Evolutionary conservation across 2,113 vertebrate genomes (phyloP).

Genomic region (Oncorhynchus masou): DNA sequence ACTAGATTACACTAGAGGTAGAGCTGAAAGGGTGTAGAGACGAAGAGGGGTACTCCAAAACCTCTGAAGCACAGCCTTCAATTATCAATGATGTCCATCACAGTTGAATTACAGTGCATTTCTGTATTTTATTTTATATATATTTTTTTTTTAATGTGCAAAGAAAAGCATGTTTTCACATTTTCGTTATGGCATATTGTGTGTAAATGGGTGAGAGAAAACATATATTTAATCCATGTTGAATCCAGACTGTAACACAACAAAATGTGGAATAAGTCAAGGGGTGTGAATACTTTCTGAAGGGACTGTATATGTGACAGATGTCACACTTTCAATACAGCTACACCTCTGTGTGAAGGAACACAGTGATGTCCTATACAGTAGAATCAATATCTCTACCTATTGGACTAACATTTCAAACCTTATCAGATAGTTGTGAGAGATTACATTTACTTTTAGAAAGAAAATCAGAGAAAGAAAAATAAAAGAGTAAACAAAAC

Average conservation of each 20-base stretch:
- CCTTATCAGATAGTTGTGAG: not conserved
- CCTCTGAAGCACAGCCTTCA: conserved; percentile 10
- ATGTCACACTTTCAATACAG: too few relatives aligned
- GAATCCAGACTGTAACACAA: too few relatives aligned
- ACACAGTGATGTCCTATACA: conserved; percentile 15
- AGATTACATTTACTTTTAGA: conserved; percentile 19
- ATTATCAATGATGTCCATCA: not conserved
- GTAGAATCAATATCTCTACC: conserved; percentile 28
- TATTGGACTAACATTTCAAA: not conserved
- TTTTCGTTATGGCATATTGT: too few relatives aligned
- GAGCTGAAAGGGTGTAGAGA: conserved; percentile 13
- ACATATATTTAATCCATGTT: too few relatives aligned
- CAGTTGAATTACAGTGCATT: not conserved
- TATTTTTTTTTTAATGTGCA: too few relatives aligned
- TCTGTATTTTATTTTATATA: too few relatives aligned
- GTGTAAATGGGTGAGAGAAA: too few relatives aligned
- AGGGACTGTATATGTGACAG: too few relatives aligned
- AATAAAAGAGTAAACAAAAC: conserved; percentile 43
- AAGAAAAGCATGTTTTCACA: too few relatives aligned
- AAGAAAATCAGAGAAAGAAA: conserved; percentile 17
- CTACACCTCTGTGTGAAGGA: not conserved
- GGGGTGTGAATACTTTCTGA: too few relatives aligned
- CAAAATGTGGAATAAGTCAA: too few relatives aligned
- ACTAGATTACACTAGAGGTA: conserved; percentile 21
- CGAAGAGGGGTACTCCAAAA: conserved; percentile 2